Evolutionary conservation across 53 echinoderm and acorn worm genomes (phyloP).

Genomic region (Paracentrotus lividus): DNA sequence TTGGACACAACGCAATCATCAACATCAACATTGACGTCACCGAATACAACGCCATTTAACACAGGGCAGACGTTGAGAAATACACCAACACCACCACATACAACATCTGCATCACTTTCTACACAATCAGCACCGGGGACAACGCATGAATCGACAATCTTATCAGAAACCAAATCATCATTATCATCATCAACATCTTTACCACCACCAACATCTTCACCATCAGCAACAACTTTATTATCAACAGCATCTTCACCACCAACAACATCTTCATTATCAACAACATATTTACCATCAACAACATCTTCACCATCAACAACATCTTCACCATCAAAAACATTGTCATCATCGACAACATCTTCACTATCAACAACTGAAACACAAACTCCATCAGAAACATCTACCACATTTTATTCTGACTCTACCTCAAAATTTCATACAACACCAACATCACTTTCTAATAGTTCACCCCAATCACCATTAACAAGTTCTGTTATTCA

Average conservation of each 20-base stretch:
- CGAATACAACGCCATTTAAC: background rate
- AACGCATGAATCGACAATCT: background rate
- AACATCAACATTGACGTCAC: background rate
- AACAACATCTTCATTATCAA: background rate
- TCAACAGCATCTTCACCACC: background rate
- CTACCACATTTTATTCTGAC: constrained; percentile 27
- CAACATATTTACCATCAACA: background rate
- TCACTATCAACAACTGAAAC: background rate
- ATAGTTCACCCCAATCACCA: background rate
- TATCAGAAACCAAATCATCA: too few species aligned
- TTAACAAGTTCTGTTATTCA: background rate
- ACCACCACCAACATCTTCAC: background rate
- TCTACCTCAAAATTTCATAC: constrained; percentile 24
- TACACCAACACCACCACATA: background rate
- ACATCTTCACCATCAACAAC: too few species aligned
- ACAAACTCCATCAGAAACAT: background rate
- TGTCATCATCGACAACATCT: background rate
- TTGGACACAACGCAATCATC: background rate
- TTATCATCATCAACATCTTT: background rate
- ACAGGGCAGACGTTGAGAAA: background rate
- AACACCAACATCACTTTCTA: constrained; percentile 18
- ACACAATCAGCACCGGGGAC: background rate
- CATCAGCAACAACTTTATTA: background rate
- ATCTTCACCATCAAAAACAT: background rate
- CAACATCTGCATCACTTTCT: background rate